Evolutionary conservation across 2,888 invertebrate species (phyloP), one percentile per base, ranked within the genome.

Genomic region (Chaitophorus viminalis): DNA sequence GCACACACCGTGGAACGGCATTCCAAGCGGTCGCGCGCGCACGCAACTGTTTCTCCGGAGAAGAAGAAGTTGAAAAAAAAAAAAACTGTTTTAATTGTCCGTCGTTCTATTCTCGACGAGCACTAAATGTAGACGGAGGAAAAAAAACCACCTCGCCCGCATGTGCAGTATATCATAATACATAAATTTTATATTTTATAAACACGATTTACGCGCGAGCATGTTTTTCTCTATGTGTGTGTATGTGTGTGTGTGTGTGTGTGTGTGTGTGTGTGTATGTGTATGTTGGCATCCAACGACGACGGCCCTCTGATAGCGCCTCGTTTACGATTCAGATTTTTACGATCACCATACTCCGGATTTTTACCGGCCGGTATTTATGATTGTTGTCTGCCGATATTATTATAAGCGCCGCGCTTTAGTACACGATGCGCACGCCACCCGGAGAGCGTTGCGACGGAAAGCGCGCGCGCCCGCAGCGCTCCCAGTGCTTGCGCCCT

Each of bases 41-140:
- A 65, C 87, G 87, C 87, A 81, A 87, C 81, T 14, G 39, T 75
- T 60, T 33, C 68, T 60, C 25, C 46, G 68, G 54, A 60, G 52
- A 18, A 17, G 29, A 60, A 11, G 46, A 14, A 46, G 46, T 1
- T 14, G 14, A 46, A 46, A 14, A 70, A 82, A 85, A 75, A 54
- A 86, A 54, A 77, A 79, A 52, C 74, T 54, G 60, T 87, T 87
- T 87, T 87, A 87, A 87, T 87, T 87, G 87, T 87, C 87, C 81
- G 29, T 79, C 46, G 46, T 46, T 46, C 46, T 39, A n/a, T n/a
- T 54, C 79, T 74, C 52, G 72, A 31, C 36, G 31, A 33, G 29
- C 72, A 8, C 78, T 78, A 54, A 77, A 36, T 46, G n/a, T n/a
- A 21, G 1, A 18, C 1, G 18, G 36, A 54, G 25, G 36, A 54